Evolutionary conservation across 2,113 vertebrate species (phyloP).

Genomic region (Irena cyanogastra): DNA sequence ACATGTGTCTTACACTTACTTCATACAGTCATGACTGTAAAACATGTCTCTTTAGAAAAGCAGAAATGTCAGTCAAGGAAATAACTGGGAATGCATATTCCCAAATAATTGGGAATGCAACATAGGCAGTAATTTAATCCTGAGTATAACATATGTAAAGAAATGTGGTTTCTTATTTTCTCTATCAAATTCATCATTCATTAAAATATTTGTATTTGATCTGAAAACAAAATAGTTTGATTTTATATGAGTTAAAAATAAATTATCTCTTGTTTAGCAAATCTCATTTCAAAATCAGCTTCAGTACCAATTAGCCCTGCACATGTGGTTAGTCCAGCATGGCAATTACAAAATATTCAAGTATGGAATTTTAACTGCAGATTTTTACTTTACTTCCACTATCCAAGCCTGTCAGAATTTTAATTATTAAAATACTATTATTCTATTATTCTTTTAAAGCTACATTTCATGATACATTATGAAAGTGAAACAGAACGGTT

Average conservation of each 20-base stretch:
- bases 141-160: not conserved
- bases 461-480: not conserved
- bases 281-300: not conserved
- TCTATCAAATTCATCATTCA: not conserved
- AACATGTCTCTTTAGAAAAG: not conserved
- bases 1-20: not conserved
- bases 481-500: not conserved
- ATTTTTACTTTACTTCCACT: not conserved
- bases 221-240: not conserved
- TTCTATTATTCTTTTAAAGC: no score
- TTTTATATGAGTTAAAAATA: not conserved
- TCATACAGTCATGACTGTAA: not conserved
- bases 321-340: not conserved
- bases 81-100: not conserved
- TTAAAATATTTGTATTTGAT: not conserved
- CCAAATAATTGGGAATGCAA: not conserved
- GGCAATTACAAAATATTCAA: not conserved
- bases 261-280: not conserved
- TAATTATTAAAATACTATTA: no score
- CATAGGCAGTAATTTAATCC: not conserved
- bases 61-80: not conserved
- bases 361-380: not conserved
- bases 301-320: not conserved
- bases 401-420: not conserved
- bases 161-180: not conserved